Evolutionary conservation across 2,113 vertebrate genomes (phyloP).

Genomic region (Neogobius melanostomus): DNA sequence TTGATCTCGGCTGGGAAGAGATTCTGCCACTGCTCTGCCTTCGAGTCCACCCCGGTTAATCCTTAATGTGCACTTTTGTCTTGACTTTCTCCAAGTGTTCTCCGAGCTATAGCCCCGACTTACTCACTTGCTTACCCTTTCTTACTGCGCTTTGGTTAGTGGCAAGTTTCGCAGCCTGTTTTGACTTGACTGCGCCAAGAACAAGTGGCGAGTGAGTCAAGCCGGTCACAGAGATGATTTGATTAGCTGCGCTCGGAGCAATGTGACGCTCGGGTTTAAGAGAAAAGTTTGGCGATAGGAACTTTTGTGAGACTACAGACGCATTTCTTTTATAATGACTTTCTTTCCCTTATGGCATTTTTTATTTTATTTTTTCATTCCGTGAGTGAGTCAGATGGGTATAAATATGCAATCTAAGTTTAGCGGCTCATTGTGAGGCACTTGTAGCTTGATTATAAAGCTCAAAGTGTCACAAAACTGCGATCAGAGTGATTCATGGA

Average conservation of each 20-base stretch:
- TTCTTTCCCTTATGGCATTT: not conserved
- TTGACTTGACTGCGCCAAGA: constrained; percentile 12
- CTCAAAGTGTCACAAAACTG: constrained; percentile 25
- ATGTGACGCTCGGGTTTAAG: not conserved
- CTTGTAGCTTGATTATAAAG: constrained; percentile 43
- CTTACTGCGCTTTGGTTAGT: constrained; percentile 15
- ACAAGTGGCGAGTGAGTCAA: constrained; percentile 40
- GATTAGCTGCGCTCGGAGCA: constrained; percentile 24
- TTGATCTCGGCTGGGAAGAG: constrained; percentile 67
- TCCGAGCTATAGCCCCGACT: constrained; percentile 18
- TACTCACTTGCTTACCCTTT: constrained; percentile 40
- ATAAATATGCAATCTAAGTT: constrained; percentile 43
- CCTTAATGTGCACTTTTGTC: constrained; percentile 43
- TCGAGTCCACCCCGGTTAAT: constrained; percentile 46
- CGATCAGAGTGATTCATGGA: constrained; percentile 25
- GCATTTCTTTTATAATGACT: constrained; percentile 39
- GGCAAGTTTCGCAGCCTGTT: constrained; percentile 27
- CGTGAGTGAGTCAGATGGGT: constrained; percentile 17
- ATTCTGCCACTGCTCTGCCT: constrained; percentile 51
- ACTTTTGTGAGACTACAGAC: constrained; percentile 18
- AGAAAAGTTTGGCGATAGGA: constrained; percentile 17
- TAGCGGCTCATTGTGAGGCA: constrained; percentile 51
- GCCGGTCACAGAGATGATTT: constrained; percentile 30
- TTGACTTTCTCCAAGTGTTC: constrained; percentile 9
- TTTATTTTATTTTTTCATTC: constrained; percentile 9